Conservation (phyloP, 1,140 invertebrate genomes). For the Calliopsis andreniformis region DNA sequence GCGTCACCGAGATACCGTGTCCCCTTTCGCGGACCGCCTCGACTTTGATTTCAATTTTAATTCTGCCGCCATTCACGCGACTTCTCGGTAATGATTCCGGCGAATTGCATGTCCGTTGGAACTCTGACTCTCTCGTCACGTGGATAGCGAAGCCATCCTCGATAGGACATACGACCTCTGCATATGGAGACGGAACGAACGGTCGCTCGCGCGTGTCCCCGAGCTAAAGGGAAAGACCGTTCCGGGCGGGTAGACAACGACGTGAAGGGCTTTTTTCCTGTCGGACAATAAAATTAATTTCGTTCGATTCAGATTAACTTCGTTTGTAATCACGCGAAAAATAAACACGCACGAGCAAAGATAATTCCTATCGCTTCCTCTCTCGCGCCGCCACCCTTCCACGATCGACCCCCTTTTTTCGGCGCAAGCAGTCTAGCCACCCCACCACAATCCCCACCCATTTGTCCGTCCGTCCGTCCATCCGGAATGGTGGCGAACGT, state of each 20-base stretch:
- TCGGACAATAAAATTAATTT: slow-evolving; percentile 77
- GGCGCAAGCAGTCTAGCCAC: slow-evolving; percentile 34
- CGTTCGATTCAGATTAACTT: slow-evolving; percentile 78
- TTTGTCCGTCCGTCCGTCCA: slow-evolving; percentile 50
- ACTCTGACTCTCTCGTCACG: neutral
- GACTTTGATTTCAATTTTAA: slow-evolving; percentile 32
- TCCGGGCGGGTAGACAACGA: slow-evolving; percentile 15
- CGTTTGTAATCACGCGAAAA: slow-evolving; percentile 76
- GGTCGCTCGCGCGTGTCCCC: too few relatives aligned
- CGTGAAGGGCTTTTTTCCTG: slow-evolving; percentile 33
- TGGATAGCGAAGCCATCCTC: neutral
- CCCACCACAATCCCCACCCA: slow-evolving; percentile 13
- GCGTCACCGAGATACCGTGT: slow-evolving; percentile 5
- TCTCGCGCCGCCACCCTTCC: neutral
- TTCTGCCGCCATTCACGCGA: slow-evolving; percentile 4
- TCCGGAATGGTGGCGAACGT: slow-evolving; percentile 61
- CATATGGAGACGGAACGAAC: neutral
- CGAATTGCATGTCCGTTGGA: slow-evolving; percentile 33
- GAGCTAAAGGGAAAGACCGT: neutral
- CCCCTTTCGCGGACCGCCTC: neutral
- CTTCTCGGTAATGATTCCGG: slow-evolving; percentile 39
- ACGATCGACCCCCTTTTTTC: neutral
- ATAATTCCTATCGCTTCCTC: slow-evolving; percentile 52
- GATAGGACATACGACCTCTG: neutral
- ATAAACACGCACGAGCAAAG: slow-evolving; percentile 67